Evolutionary conservation across 2,113 vertebrate species (phyloP), one percentile per base, ranked within the genome.

Genomic region (Sardina pilchardus): DNA sequence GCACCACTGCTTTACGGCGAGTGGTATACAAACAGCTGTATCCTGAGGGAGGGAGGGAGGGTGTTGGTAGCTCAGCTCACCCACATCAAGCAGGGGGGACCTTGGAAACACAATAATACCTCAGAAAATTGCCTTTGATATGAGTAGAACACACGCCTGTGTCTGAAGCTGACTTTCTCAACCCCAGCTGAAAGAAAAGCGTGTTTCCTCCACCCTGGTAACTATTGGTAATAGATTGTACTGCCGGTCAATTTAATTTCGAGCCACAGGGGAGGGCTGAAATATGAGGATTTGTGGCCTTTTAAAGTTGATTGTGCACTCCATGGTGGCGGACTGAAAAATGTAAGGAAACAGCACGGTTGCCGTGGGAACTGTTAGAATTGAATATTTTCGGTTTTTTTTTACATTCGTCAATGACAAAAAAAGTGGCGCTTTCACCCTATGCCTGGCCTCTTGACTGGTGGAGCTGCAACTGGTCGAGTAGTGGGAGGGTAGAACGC

Each of bases 181-280:
- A 85, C 47, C 84, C 63, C 45, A 45, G 83, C 82, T 82, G 82
- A 83, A 85, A 84, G 86, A 81, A 84, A 88, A 47, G 56, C 56
- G 50, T 50, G 78, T 87, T 87, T 86, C 81, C 85, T 81, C 81
- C 82, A 81, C 85, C 48, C 59, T 45, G 83, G 82, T 82, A 85
- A 84, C 87, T 83, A 84, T 87, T 84, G 85, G 81, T 90, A 85
- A 90, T 88, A 85, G 89, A 78, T 81, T 87, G 81, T 82, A 87
- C 85, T 84, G 78, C 81, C 6, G 82, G 59, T 42, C 82, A 86
- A 84, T 88, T 88, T 88, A 44, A 87, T 88, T 84, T 90, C 80
- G 82, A 81, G 78, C 84, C 82, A 84, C 84, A 81, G 82, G 87
- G 83, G 80, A 86, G 86, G 78, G 84, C 2, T 39, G 56, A 82